Conservation (phyloP, 2,797 vertebrate species). For the Ctenopoma multispine region DNA sequence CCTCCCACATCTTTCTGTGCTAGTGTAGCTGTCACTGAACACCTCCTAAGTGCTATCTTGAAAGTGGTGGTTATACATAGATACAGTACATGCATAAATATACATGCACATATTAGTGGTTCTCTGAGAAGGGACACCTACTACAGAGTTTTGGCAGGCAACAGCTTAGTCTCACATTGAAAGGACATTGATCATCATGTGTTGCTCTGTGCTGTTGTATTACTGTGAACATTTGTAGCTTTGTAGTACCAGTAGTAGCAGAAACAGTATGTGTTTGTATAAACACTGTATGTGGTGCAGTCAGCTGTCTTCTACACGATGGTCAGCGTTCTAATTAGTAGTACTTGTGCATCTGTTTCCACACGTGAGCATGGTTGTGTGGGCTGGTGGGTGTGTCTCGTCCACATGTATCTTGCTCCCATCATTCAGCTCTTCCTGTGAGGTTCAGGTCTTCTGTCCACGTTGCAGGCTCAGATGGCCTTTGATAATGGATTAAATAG, state of each 20-base stretch:
- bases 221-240: neutral
- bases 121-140: constrained; percentile 48
- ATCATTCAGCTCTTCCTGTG: constrained; percentile 47
- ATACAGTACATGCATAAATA: constrained; percentile 24
- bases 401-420: constrained; percentile 48
- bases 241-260: neutral
- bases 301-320: constrained; percentile 5
- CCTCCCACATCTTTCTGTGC: constrained; percentile 16
- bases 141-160: constrained; percentile 32
- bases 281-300: neutral
- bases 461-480: constrained; percentile 57
- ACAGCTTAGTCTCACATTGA: constrained; percentile 13
- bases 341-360: constrained; percentile 38
- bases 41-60: constrained; percentile 45
- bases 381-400: constrained; percentile 45
- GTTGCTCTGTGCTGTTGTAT: neutral
- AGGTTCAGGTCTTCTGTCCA: constrained; percentile 35
- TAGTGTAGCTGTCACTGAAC: constrained; percentile 26
- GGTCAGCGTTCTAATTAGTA: constrained; percentile 22
- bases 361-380: constrained; percentile 26
- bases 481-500: constrained; percentile 85
- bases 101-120: neutral
- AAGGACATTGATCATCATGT: constrained; percentile 34
- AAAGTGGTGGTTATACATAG: constrained; percentile 29
- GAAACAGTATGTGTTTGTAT: neutral